These are phyloP conservation scores for Mimumesa dahlbomi DNA, from an alignment of 2,888 invertebrate genomes.

Conservation along the genomic window DNA sequence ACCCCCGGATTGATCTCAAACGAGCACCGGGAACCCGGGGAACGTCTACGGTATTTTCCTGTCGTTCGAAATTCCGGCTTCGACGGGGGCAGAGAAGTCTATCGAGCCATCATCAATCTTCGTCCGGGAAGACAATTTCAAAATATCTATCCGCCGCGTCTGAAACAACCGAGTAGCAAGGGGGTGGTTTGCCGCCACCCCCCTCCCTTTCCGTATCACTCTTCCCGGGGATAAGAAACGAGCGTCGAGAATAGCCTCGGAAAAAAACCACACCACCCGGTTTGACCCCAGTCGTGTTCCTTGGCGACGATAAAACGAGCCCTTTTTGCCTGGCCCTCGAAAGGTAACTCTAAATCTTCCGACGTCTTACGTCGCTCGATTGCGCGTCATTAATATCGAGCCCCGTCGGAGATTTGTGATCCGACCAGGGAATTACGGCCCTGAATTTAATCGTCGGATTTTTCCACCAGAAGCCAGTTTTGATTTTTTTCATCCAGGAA, in stretches of 20 bases:
- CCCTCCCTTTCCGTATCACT: constrained; percentile 20
- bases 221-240: constrained; percentile 46
- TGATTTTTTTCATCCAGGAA: neutral
- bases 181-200: neutral
- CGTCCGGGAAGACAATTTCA: constrained; percentile 28
- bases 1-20: too few relatives aligned
- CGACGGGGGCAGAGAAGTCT: constrained; percentile 23
- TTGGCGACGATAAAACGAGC: constrained; percentile 53
- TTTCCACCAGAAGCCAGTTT: too few relatives aligned
- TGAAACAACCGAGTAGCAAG: constrained; percentile 23
- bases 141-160: constrained; percentile 18
- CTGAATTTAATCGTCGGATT: too few relatives aligned
- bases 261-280: constrained; percentile 28
- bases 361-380: constrained; percentile 48
- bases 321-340: constrained; percentile 43
- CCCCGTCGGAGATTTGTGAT: neutral
- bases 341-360: constrained; percentile 41
- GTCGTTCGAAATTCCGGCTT: too few relatives aligned
- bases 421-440: neutral
- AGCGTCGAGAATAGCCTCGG: constrained; percentile 49
- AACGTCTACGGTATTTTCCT: too few relatives aligned
- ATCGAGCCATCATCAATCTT: constrained; percentile 47
- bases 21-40: too few relatives aligned
- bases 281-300: constrained; percentile 34
- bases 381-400: constrained; percentile 65